Conservation (phyloP, 2,113 vertebrate genomes). For the Athene noctua region DNA sequence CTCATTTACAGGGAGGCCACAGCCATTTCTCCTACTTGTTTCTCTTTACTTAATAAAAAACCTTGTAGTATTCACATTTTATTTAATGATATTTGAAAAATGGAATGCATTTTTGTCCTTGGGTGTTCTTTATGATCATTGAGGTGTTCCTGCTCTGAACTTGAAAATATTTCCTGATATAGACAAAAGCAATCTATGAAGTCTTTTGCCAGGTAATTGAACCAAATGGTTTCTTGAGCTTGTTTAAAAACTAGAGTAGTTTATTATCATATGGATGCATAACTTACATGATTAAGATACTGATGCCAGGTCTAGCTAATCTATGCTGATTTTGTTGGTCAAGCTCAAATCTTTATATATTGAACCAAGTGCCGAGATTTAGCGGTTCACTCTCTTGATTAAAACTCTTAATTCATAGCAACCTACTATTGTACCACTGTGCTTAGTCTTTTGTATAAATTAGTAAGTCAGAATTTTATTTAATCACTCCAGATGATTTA, state of each 20-base stretch:
- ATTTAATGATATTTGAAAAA: background rate
- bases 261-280: background rate
- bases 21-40: background rate
- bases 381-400: background rate
- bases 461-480: background rate
- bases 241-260: background rate
- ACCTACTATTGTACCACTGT: background rate
- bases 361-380: background rate
- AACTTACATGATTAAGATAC: background rate
- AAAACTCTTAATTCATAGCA: background rate
- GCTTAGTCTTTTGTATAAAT: background rate
- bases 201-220: background rate
- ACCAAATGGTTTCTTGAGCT: background rate
- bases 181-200: background rate
- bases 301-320: background rate
- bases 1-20: background rate
- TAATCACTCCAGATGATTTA: background rate
- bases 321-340: background rate
- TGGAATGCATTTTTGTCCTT: background rate
- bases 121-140: background rate
- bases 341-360: background rate
- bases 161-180: background rate
- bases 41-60: background rate
- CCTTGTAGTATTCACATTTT: background rate
- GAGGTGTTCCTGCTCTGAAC: background rate